These are phyloP conservation scores for Caerostris darwini DNA, from an alignment of 1,140 invertebrate species.

Conservation along the genomic window DNA sequence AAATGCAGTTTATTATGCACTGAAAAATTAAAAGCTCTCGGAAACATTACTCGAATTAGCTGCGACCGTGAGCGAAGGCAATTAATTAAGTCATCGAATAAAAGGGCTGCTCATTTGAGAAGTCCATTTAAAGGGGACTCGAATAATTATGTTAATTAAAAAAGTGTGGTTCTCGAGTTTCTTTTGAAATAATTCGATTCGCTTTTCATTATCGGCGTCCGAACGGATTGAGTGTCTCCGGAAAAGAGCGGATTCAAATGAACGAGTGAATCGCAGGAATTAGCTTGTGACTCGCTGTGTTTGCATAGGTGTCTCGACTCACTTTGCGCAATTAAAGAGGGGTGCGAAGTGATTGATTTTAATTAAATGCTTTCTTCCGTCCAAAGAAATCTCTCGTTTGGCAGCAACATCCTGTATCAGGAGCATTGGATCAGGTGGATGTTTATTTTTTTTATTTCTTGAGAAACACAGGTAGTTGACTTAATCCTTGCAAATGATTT, in stretches of 20 bases:
- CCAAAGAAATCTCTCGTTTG: too few relatives aligned
- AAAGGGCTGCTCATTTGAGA: background rate
- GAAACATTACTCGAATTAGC: background rate
- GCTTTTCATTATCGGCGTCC: background rate
- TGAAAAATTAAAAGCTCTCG: background rate
- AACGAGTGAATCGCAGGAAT: background rate
- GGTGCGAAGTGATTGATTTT: background rate
- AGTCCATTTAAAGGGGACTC: background rate
- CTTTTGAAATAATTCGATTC: slow-evolving; percentile 2
- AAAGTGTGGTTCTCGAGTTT: background rate
- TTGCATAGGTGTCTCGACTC: background rate
- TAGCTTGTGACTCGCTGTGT: background rate
- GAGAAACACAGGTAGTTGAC: too few relatives aligned
- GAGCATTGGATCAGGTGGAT: too few relatives aligned
- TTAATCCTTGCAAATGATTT: too few relatives aligned
- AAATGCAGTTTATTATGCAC: background rate
- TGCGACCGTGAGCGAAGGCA: background rate
- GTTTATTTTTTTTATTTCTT: too few relatives aligned
- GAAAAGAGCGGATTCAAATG: background rate
- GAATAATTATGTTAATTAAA: background rate
- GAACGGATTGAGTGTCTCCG: too few relatives aligned
- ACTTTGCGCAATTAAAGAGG: background rate
- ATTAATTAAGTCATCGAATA: background rate
- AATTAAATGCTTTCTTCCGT: background rate
- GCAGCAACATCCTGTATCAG: too few relatives aligned